Conservation (phyloP, 2,113 vertebrate genomes). For the Edolisoma coerulescens region DNA sequence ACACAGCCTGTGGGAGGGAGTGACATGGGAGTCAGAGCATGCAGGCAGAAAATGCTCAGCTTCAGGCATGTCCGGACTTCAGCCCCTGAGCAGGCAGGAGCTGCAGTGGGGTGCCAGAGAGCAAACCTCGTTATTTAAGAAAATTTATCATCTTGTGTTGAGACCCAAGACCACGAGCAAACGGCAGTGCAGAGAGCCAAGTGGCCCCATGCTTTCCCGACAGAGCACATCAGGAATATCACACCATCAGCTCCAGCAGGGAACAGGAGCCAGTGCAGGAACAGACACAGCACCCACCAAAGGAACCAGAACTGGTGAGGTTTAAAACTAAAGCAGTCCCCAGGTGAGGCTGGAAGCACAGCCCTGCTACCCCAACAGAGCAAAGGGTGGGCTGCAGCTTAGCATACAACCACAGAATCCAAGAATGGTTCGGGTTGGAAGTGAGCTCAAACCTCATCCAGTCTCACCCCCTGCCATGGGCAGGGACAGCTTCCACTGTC, state of each 20-base stretch:
- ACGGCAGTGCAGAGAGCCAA: background rate
- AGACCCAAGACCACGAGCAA: background rate
- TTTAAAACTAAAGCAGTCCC: background rate
- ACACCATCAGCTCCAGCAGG: background rate
- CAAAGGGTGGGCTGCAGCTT: background rate
- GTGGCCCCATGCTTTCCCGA: accelerated
- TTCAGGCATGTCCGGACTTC: background rate
- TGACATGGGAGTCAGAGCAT: accelerated
- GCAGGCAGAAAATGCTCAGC: background rate
- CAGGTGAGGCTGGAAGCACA: background rate
- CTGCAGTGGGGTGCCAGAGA: background rate
- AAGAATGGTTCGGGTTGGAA: accelerated
- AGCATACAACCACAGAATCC: background rate
- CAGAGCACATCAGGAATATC: background rate
- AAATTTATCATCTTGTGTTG: background rate
- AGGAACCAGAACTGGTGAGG: background rate
- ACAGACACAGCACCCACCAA: accelerated
- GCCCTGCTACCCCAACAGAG: accelerated
- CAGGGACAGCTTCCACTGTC: background rate
- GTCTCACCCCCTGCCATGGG: no score
- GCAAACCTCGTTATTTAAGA: background rate
- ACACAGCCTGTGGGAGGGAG: background rate
- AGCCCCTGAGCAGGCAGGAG: background rate
- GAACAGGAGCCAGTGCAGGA: background rate
- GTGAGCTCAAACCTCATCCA: background rate